phyloP scores from a whole-genome alignment of 2,113 vertebrate species.

The Mellivora capensis region DNA sequence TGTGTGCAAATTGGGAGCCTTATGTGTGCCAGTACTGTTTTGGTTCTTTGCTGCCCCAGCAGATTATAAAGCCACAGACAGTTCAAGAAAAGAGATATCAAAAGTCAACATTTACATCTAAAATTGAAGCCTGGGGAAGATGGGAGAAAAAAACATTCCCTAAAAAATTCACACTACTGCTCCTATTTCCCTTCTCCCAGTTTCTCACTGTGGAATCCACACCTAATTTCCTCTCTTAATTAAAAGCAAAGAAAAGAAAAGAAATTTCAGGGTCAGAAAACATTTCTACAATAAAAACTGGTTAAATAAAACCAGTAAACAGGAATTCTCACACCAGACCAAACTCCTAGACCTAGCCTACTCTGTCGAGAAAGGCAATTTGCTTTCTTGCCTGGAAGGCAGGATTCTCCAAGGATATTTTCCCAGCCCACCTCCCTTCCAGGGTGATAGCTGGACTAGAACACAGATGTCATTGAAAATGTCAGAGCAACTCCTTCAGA shows the following conservation, averaged over 20 bases:
- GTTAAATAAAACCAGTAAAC: background rate
- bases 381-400: background rate
- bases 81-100: background rate
- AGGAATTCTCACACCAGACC: background rate
- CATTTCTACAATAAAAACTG: constrained; percentile 30
- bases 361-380: background rate
- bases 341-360: background rate
- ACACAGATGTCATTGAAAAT: constrained; percentile 12
- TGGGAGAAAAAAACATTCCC: background rate
- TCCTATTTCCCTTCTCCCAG: background rate
- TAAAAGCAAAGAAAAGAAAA: background rate
- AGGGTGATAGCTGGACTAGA: background rate
- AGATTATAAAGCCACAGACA: background rate
- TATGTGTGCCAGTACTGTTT: background rate
- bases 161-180: background rate
- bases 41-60: background rate
- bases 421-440: background rate
- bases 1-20: background rate
- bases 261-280: background rate
- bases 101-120: constrained; percentile 12
- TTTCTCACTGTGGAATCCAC: background rate
- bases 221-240: background rate
- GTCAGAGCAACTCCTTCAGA: background rate
- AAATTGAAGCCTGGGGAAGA: background rate
- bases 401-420: background rate